These are phyloP conservation scores for Clinocottus analis DNA, from an alignment of 2,113 vertebrate genomes.

Conservation along the genomic window DNA sequence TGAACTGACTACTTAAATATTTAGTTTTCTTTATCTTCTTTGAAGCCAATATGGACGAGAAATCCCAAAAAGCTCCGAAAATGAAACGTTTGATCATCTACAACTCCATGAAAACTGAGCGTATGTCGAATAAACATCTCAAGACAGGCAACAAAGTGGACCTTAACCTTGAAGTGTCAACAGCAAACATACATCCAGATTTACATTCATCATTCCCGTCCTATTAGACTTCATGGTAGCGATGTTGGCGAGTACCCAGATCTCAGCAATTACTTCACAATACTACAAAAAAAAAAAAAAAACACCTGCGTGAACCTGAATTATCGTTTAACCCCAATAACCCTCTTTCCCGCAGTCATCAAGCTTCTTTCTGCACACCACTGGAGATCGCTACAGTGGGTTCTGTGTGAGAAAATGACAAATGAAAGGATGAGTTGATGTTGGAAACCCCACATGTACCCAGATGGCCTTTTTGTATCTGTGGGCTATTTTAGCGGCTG, in stretches of 20 bases:
- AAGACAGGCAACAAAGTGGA: neutral
- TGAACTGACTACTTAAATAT: neutral
- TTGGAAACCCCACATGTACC: slow-evolving; percentile 56
- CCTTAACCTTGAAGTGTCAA: neutral
- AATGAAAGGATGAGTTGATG: slow-evolving; percentile 43
- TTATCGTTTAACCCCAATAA: slow-evolving; percentile 15
- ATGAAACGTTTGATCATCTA: neutral
- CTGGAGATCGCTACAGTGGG: neutral
- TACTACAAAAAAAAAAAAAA: neutral
- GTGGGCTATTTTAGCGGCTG: slow-evolving; percentile 60
- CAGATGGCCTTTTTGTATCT: slow-evolving; percentile 73
- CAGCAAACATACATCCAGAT: slow-evolving; percentile 1
- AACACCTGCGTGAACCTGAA: neutral
- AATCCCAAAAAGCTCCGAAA: neutral
- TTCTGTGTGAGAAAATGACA: slow-evolving; percentile 41
- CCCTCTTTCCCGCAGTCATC: neutral
- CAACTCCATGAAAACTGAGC: neutral
- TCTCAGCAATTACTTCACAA: neutral
- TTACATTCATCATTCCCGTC: neutral
- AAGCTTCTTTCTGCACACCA: neutral
- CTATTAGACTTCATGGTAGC: slow-evolving; percentile 1
- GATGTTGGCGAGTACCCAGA: slow-evolving; percentile 4
- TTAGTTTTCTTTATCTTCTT: neutral
- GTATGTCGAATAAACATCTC: neutral
- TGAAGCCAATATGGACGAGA: neutral